Percentiles rank a stretch among this genome's conserved stretches.
These are phyloP conservation scores for Plagodis dolabraria DNA, from an alignment of 2,888 invertebrate species.

Conservation along the genomic window DNA sequence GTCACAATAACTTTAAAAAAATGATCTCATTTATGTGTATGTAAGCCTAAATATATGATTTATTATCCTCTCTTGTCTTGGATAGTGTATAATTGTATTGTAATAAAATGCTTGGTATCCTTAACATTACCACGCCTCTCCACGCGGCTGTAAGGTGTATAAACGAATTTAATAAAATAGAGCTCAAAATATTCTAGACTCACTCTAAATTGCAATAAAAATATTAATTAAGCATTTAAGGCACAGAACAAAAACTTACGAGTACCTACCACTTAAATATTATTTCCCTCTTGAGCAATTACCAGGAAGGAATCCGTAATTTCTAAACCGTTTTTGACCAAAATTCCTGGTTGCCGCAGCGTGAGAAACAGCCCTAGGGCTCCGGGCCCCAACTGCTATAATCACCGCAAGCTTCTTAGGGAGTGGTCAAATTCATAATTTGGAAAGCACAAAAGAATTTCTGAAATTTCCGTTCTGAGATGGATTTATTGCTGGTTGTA, in stretches of 20 bases:
- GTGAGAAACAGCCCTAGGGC: conserved; percentile 36
- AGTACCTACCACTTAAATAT: conserved; percentile 1
- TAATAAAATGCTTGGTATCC: too few relatives aligned
- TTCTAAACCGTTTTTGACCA: conserved; percentile 26
- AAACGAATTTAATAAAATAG: too few relatives aligned
- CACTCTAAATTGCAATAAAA: too few relatives aligned
- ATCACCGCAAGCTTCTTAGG: conserved; percentile 29
- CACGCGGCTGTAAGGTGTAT: too few relatives aligned
- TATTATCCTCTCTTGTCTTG: too few relatives aligned
- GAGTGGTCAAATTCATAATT: conserved; percentile 31
- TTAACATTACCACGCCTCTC: too few relatives aligned
- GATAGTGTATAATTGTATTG: too few relatives aligned
- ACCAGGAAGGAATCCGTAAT: conserved; percentile 29
- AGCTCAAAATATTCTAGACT: too few relatives aligned
- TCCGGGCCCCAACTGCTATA: conserved; percentile 24
- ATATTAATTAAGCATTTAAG: too few relatives aligned
- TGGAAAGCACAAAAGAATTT: conserved; percentile 27
- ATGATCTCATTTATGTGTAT: too few relatives aligned
- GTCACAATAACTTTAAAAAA: too few relatives aligned
- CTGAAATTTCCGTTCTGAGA: conserved; percentile 29
- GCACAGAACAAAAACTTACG: not conserved
- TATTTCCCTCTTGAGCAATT: conserved; percentile 6
- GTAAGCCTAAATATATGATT: too few relatives aligned
- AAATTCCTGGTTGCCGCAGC: conserved; percentile 10
- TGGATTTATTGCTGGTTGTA: conserved; percentile 21